A percentile compares a stretch with the other conserved stretches of the same genome.
Conservation (phyloP, 2,888 invertebrate species). For the Bombylius major region DNA sequence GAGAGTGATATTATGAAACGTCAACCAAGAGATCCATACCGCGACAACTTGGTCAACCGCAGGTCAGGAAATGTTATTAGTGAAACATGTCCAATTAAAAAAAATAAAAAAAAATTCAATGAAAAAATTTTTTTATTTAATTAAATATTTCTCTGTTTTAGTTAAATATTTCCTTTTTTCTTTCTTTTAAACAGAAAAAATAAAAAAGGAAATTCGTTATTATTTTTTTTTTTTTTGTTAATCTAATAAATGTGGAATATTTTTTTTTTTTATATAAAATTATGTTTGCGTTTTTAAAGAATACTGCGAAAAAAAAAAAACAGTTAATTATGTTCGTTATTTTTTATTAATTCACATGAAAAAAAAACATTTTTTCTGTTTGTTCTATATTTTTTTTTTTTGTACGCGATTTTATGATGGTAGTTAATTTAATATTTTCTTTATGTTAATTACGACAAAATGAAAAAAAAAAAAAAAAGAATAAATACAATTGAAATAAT, state of each 20-base stretch:
- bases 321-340: too few relatives aligned
- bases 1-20: conserved; percentile 99
- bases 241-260: too few relatives aligned
- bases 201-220: too few relatives aligned
- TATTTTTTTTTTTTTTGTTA: too few relatives aligned
- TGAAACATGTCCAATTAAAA: conserved; percentile 7
- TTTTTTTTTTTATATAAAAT: too few relatives aligned
- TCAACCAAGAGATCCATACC: conserved; percentile 93
- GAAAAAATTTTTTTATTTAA: conserved; percentile 6
- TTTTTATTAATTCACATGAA: too few relatives aligned
- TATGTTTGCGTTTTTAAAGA: too few relatives aligned
- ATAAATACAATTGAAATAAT: too few relatives aligned
- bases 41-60: conserved; percentile 98
- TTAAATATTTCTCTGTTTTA: neutral
- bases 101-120: neutral
- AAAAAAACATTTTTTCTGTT: too few relatives aligned
- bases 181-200: neutral
- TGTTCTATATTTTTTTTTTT: too few relatives aligned
- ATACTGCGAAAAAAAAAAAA: too few relatives aligned
- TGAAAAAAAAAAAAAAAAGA: too few relatives aligned
- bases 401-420: conserved; percentile 20
- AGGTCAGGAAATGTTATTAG: conserved; percentile 49
- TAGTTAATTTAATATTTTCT: conserved; percentile 28
- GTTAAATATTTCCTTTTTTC: neutral
- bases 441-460: neutral